Evolutionary conservation across 2,888 invertebrate species (phyloP).

Genomic region (Trypoxylon attenuatum): DNA sequence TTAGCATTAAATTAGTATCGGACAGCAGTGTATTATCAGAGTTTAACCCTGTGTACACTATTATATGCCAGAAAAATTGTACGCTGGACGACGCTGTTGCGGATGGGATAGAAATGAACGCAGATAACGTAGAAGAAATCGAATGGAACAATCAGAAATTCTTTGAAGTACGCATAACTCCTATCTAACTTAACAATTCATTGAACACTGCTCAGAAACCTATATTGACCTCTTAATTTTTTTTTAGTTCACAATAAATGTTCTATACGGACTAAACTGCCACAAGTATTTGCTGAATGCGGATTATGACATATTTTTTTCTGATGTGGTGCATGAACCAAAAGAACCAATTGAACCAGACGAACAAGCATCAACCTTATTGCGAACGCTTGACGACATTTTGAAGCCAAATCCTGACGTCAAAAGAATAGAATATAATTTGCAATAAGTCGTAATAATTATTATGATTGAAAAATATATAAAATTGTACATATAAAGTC

Average conservation of each 20-base stretch:
- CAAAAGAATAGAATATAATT: slow-evolving; percentile 78
- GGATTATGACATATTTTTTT: background rate
- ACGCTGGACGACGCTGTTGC: slow-evolving; percentile 78
- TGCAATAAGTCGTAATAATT: slow-evolving; percentile 59
- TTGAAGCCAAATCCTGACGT: slow-evolving; percentile 78
- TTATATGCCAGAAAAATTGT: slow-evolving; percentile 75
- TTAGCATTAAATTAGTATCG: slow-evolving; percentile 64
- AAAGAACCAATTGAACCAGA: slow-evolving; percentile 71
- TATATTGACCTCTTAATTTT: no score
- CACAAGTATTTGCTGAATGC: background rate
- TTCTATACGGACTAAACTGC: background rate
- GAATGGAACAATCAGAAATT: slow-evolving; percentile 70
- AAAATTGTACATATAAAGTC: slow-evolving; percentile 1
- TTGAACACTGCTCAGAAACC: no score
- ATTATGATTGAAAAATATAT: slow-evolving; percentile 13
- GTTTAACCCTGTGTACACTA: slow-evolving; percentile 79
- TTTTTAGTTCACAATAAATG: background rate
- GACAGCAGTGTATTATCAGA: slow-evolving; percentile 75
- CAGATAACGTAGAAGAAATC: slow-evolving; percentile 80
- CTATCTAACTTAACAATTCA: slow-evolving; percentile 75
- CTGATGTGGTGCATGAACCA: background rate
- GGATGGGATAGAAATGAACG: slow-evolving; percentile 82
- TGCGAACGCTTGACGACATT: slow-evolving; percentile 76
- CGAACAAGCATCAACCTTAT: slow-evolving; percentile 75
- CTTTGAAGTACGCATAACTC: slow-evolving; percentile 58